These are phyloP conservation scores for Macquaria australasica DNA, from an alignment of 2,113 vertebrate species.

Conservation along the genomic window DNA sequence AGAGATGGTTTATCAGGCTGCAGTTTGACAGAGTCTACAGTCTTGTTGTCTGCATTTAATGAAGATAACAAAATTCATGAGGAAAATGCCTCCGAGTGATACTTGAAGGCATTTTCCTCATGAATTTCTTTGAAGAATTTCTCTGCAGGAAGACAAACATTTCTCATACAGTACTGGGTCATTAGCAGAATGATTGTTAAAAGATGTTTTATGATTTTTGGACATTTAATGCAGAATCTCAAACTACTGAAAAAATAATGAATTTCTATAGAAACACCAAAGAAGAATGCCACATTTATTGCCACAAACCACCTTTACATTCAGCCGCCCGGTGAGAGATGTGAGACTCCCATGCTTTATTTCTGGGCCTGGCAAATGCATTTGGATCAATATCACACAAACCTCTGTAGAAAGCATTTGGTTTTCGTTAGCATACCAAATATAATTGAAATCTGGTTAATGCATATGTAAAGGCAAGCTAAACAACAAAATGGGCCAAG, in stretches of 20 bases:
- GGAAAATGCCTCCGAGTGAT: conserved; percentile 48
- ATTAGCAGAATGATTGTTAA: not conserved
- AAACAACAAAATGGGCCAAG: conserved; percentile 15
- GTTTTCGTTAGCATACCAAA: conserved; percentile 35
- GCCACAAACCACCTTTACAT: conserved; percentile 23
- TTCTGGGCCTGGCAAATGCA: conserved; percentile 41
- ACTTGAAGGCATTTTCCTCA: conserved; percentile 59
- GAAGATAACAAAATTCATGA: conserved; percentile 61
- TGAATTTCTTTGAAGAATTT: conserved; percentile 59
- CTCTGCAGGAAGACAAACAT: conserved; percentile 28
- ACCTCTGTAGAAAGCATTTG: conserved; percentile 31
- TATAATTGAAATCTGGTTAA: conserved; percentile 62
- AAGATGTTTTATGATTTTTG: not conserved
- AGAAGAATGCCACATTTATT: not conserved
- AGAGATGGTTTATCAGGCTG: conserved; percentile 39
- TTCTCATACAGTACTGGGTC: not conserved
- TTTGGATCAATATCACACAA: conserved; percentile 43
- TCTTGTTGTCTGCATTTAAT: conserved; percentile 52
- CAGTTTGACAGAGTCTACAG: conserved; percentile 34
- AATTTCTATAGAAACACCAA: not conserved
- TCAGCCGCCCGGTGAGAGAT: conserved; percentile 3
- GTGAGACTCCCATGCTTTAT: conserved; percentile 32
- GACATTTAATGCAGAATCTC: not conserved
- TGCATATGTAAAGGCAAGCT: conserved; percentile 24
- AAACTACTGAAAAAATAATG: not conserved